Base-by-base conservation (phyloP, 2,797 vertebrate genomes). In the Diglossa cyanea region DNA sequence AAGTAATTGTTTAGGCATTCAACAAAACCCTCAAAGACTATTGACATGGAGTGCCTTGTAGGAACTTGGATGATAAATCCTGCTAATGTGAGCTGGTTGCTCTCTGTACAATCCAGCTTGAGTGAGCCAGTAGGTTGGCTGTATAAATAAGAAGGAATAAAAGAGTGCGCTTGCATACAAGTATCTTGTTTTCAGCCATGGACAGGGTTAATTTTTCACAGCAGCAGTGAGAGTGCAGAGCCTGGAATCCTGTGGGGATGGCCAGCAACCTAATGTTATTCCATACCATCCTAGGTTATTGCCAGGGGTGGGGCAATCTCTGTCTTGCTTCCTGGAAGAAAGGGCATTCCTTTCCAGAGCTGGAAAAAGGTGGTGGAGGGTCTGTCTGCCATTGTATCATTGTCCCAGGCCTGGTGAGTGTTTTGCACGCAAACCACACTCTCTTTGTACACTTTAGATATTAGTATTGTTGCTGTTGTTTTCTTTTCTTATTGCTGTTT, bases 271-370 rank as follows among this genome's bases (percentile, higher is more conserved):
- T 48, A 10, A 17, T 31, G 17, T 51, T 30, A 51, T 44, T 70
- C n/a, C 6, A 15, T 18, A 21, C 6, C 2, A 17, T 33, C 1
- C 30, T 26, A 25, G 11, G 10, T 53, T 9, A 8, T 30, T 75
- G 5, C 11, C 31, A 54, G 17, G 9, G 9, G 2, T 23, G 7
- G 7, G 6, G 11, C 2, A 44, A 25, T 61, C 12, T 24, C 5
- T 26, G 15, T 20, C 15, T 68, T 54, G 4, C 16, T 62, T 50
- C 28, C 19, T 25, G n/a, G 50, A 75, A 50, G 31, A 50, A 68
- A 50, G 3, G 13, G 0, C 0, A 0, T 7, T 33, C 13, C n/a
- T n/a, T 44, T 62, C 28, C 10, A 37, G 16, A 62, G 13, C 17
- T 50, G 35, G 9, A 50, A 55, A 55, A 44, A 8, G 8, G 1